Evolutionary conservation across 2,888 invertebrate genomes (phyloP).

Genomic region (Rhabditoides inermis): DNA sequence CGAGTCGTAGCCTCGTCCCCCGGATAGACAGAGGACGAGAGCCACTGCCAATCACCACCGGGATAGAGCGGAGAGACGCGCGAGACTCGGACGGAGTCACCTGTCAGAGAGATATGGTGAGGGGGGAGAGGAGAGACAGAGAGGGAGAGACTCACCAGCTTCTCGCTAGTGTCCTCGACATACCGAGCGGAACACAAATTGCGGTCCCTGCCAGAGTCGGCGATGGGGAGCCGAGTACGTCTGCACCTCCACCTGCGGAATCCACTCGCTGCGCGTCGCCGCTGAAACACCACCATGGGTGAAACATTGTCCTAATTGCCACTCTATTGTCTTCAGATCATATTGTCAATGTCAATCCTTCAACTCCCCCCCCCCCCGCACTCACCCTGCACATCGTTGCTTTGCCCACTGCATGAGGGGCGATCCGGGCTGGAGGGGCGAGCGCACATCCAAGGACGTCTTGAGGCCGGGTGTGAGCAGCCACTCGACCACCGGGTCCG

Average conservation of each 20-base stretch:
- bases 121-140: no score
- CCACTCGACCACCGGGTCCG: constrained; percentile 12
- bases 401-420: constrained; percentile 18
- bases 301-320: not conserved
- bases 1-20: constrained; percentile 19
- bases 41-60: no score
- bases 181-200: constrained; percentile 91
- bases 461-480: constrained; percentile 50
- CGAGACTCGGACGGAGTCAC: no score
- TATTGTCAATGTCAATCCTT: no score
- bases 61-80: no score
- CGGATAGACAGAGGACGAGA: no score
- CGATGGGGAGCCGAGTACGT: constrained; percentile 86
- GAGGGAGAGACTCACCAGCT: no score
- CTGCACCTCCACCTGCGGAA: constrained; percentile 18
- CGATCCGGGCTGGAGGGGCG: constrained; percentile 21
- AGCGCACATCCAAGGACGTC: constrained; percentile 35
- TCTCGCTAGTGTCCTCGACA: constrained; percentile 13
- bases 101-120: no score
- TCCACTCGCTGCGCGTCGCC: constrained; percentile 11
- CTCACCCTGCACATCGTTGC: constrained; percentile 1
- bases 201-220: constrained; percentile 96
- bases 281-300: constrained; percentile 3
- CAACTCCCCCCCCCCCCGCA: constrained; percentile 10
- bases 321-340: no score